phyloP scores from a whole-genome alignment of 1,140 invertebrate species.

The Triops longicaudatus region DNA sequence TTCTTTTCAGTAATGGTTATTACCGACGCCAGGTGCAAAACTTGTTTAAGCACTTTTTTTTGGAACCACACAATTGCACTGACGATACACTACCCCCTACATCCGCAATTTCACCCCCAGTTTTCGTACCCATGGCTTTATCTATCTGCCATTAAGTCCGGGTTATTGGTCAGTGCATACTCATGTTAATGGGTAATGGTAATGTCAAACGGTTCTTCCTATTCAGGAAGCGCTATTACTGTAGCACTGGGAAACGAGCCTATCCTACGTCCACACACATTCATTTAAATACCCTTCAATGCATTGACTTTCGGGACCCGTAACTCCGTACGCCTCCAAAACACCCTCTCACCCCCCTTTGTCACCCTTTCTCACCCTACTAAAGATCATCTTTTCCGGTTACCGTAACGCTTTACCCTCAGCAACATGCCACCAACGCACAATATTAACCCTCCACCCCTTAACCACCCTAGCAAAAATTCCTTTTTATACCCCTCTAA shows the following conservation, averaged over 20 bases:
- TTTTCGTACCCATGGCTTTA: too few species aligned
- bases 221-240: neutral
- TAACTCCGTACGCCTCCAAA: neutral
- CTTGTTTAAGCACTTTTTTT: too few species aligned
- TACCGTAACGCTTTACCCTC: neutral
- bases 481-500: neutral
- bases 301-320: neutral
- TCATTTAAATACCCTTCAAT: neutral
- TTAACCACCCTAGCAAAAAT: neutral
- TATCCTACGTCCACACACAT: neutral
- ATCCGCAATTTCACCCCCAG: too few species aligned
- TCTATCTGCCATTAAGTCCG: too few species aligned
- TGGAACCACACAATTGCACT: too few species aligned
- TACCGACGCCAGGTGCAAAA: too few species aligned
- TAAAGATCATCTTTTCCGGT: neutral
- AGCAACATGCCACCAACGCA: neutral
- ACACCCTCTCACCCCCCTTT: neutral
- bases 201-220: neutral
- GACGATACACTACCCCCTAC: too few species aligned
- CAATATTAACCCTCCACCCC: neutral
- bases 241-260: neutral
- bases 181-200: slow-evolving; percentile 6
- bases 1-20: too few species aligned
- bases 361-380: too few species aligned
- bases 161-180: neutral